A percentile compares a stretch with the other conserved stretches of the same genome.
These are phyloP conservation scores for Lucilia sericata DNA, from an alignment of 1,140 invertebrate species.

Conservation along the genomic window DNA sequence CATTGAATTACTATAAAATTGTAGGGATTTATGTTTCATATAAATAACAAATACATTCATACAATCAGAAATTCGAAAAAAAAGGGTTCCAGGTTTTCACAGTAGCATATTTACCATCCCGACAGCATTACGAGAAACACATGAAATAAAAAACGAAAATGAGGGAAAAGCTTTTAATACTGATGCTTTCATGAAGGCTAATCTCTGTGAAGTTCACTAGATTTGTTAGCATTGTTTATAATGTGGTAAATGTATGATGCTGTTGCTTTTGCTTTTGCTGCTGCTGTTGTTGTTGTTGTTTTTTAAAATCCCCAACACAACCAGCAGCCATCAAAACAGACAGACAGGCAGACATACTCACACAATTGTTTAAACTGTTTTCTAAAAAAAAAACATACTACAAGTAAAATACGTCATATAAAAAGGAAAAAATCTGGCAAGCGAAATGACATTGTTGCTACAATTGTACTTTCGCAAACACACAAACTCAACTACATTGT, in stretches of 20 bases:
- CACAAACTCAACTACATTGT: background rate
- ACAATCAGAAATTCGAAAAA: slow-evolving; percentile 10
- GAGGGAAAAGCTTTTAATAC: slow-evolving; percentile 66
- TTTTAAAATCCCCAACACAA: slow-evolving; percentile 42
- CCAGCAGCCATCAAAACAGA: slow-evolving; percentile 14
- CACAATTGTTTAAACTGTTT: background rate
- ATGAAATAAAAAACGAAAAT: slow-evolving; percentile 17
- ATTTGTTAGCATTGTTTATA: slow-evolving; percentile 62
- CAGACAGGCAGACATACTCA: background rate
- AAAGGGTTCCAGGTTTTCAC: slow-evolving; percentile 59
- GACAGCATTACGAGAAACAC: slow-evolving; percentile 53
- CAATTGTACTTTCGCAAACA: background rate
- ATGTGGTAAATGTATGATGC: slow-evolving; percentile 47
- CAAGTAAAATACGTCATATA: background rate
- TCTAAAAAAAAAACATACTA: background rate
- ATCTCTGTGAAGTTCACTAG: slow-evolving; percentile 68
- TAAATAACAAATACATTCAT: slow-evolving; percentile 25
- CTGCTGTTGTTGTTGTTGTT: background rate
- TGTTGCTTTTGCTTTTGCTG: slow-evolving; percentile 22
- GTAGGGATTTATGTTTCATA: too few relatives aligned
- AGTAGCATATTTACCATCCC: slow-evolving; percentile 50
- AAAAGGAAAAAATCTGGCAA: slow-evolving; percentile 24
- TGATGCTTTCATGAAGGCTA: slow-evolving; percentile 68
- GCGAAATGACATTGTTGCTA: slow-evolving; percentile 34
- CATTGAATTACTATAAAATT: too few relatives aligned